A percentile compares a stretch with the other conserved stretches of the same genome.
phyloP scores from a whole-genome alignment of 1,140 invertebrate genomes.

The Brachionus asplanchnoidis region DNA sequence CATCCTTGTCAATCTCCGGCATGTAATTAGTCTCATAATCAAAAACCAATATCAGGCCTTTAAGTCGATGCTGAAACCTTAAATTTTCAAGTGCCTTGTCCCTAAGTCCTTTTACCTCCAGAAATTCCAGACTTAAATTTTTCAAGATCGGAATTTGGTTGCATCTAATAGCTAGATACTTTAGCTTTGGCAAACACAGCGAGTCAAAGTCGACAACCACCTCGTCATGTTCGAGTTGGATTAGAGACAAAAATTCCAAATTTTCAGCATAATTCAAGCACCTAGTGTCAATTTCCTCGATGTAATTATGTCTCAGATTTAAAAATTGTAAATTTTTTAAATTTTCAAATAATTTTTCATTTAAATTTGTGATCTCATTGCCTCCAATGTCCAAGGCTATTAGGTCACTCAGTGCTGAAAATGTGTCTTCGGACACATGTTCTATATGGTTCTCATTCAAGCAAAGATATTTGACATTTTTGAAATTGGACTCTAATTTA shows the following conservation, averaged over 20 bases:
- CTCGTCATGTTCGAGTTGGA: not conserved
- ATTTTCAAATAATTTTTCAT: not conserved
- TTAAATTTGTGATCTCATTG: not conserved
- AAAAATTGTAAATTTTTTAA: not conserved
- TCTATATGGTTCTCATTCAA: not conserved
- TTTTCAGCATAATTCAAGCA: not conserved
- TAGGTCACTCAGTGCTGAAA: not conserved
- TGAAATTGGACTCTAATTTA: not conserved
- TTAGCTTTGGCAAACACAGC: not conserved
- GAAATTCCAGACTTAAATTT: conserved; percentile 8
- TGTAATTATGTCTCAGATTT: not conserved
- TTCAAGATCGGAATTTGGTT: not conserved
- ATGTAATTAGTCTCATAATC: not conserved
- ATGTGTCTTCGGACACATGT: not conserved
- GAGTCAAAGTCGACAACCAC: not conserved
- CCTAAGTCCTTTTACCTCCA: not conserved
- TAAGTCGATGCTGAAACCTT: not conserved
- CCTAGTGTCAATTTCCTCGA: not conserved
- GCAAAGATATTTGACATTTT: not conserved
- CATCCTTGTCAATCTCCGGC: not conserved
- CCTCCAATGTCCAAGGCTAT: not conserved
- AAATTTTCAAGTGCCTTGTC: not conserved
- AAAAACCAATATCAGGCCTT: not conserved
- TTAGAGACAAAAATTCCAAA: conserved; percentile 7
- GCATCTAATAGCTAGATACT: not conserved